These are phyloP conservation scores for Octonoba sinensis DNA, from an alignment of 2,888 invertebrate species.

Conservation along the genomic window DNA sequence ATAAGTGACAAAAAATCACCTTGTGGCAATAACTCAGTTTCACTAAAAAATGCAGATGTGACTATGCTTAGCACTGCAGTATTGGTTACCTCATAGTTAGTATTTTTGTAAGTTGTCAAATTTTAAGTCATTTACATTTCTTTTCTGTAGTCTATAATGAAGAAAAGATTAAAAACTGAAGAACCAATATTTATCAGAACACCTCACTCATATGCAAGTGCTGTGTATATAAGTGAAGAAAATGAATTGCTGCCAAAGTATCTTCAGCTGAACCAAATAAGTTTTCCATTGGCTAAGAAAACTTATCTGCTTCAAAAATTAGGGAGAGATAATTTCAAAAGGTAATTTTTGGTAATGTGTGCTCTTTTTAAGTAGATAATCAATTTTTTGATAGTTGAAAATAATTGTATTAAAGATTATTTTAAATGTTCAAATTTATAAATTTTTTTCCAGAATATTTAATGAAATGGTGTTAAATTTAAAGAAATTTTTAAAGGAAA, in stretches of 20 bases:
- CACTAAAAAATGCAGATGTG: no score
- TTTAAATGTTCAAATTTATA: background rate
- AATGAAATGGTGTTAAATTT: background rate
- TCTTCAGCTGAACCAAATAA: no score
- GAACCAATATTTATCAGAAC: slow-evolving; percentile 26
- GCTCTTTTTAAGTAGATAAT: background rate
- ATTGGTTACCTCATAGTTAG: no score
- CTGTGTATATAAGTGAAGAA: slow-evolving; percentile 4
- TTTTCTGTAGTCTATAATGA: slow-evolving; percentile 24
- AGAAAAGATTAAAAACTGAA: slow-evolving; percentile 17
- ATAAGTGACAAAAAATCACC: no score
- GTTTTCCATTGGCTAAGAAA: no score
- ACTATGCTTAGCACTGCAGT: no score
- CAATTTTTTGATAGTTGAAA: background rate
- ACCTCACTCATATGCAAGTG: slow-evolving; percentile 23
- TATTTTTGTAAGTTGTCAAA: background rate
- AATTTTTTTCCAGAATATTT: background rate
- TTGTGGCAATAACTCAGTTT: no score
- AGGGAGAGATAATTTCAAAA: no score
- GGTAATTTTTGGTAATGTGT: background rate
- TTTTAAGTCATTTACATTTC: no score
- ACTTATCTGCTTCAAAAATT: no score
- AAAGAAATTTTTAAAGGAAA: background rate
- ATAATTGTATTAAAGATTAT: background rate
- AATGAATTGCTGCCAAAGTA: no score